Evolutionary conservation across 2,797 vertebrate species (phyloP), one percentile per base, ranked within the genome.

Genomic region (Smutsia gigantea): DNA sequence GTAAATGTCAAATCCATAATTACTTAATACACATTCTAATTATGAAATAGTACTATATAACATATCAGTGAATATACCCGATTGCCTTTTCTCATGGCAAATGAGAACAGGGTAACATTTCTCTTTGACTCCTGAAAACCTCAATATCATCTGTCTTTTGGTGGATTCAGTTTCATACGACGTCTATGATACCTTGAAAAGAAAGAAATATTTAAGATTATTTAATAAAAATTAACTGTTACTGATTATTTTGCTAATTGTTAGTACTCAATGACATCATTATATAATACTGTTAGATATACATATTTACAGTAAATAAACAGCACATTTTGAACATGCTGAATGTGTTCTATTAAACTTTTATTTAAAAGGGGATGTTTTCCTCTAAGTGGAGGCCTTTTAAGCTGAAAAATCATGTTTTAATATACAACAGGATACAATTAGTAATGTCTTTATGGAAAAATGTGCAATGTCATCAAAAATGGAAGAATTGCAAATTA

Each of bases 161-260:
- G 99, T 68, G 99, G 98, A 98, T 99, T 98, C 95, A 96, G 98
- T 49, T 99, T 99, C 96, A 59, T 99, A 97, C 99, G 99, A 98
- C 99, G 99, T 96, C 59, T 99, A 19, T 99, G 99, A 97, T 99
- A 99, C 97, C 99, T 99, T 90, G 68, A 98, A 97, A 90, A 92
- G 23, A 97, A 92, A 97, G 97, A 97, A 96, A 87, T 51, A 93
- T 78, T 83, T 53, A 27, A 94, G 46, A 79, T 93, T 81, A 96
- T 89, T 87, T 86, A 96, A 46, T 75, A 92, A 93, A 94, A 82
- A 7, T 75, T n/a, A 87, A 82, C 61, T 87, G 49, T 27, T 95
- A 17, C 9, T 66, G 37, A 57, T 93, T 90, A 93, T 46, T 71
- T 79, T 95, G 49, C 49, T 94, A 13, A 69, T 87, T 85, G 86